Base-by-base conservation (phyloP, 2,113 vertebrate species). In the Myrmophylax atrothorax region DNA sequence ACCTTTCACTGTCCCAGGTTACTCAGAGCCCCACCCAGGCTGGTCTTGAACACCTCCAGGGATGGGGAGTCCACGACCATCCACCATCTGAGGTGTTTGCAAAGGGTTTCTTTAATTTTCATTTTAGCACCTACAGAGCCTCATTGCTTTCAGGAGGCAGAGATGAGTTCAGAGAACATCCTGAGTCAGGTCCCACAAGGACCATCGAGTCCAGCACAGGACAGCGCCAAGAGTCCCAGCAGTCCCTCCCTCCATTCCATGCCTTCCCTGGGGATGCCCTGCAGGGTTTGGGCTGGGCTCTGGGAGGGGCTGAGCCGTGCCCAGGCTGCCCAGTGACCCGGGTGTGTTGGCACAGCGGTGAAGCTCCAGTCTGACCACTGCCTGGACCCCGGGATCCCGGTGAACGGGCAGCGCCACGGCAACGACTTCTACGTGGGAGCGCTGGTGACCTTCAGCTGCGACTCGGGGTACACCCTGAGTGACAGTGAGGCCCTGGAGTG, bases 351-450 rank as follows among this genome's bases (percentile, higher is more conserved):
- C 93, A 3, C 90, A 99, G 99, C 99, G 35, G 97, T 99, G 81
- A 99, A 99, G 89, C 96, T 99, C 53, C 99, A 99, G 87, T 99
- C 99, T 0, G 99, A 99, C 88, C 99, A 99, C 95, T 99, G 99
- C 53, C 98, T 99, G 96, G 99, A 99, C 28, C 99, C 99, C 1
- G 99, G 99, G 1, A 99, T 99, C 77, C 99, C 99, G 0, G 99
- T 99, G 16, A 99, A 99, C 1, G 99, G 99, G 18, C 99, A 99
- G 85, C 98, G 99, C 11, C 99, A 99, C 2, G 99, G 99, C 26
- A 99, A 99, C 5, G 99, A 99, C 86, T 99, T 99, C 98, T 99
- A 99, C 2, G 99, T 99, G 78, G 99, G 99, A 3, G 99, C 99
- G 0, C 95, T 99, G 95, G 99, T 99, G 97, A 99, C 98, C 3